These are phyloP conservation scores for Portevinia maculata DNA, from an alignment of 2,888 invertebrate species.

Conservation along the genomic window DNA sequence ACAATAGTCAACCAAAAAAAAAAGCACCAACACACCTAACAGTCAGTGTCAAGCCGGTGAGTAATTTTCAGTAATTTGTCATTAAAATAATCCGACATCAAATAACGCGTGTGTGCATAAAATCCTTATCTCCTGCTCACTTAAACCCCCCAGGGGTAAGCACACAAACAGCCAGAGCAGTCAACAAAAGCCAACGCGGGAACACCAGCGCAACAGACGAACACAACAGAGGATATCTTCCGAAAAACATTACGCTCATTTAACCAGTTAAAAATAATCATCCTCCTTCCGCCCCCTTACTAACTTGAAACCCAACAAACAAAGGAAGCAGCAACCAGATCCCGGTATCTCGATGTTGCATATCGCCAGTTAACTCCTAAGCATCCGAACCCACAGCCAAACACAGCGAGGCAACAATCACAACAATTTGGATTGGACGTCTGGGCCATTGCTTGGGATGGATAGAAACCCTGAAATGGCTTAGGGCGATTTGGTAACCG, in stretches of 20 bases:
- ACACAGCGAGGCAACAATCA: slow-evolving; percentile 32
- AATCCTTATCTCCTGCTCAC: slow-evolving; percentile 66
- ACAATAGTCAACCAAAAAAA: not conserved
- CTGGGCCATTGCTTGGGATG: slow-evolving; percentile 39
- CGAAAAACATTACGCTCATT: slow-evolving; percentile 68
- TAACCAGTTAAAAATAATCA: slow-evolving; percentile 74
- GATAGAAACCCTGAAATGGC: slow-evolving; percentile 68
- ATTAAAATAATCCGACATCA: slow-evolving; percentile 76
- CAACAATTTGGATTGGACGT: slow-evolving; percentile 60
- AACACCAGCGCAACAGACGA: slow-evolving; percentile 49
- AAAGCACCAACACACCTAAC: not conserved
- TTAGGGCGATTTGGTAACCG: slow-evolving; percentile 71
- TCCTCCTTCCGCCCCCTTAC: slow-evolving; percentile 15
- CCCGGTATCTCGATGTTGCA: slow-evolving; percentile 63
- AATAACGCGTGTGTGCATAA: slow-evolving; percentile 75
- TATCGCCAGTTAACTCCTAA: slow-evolving; percentile 57
- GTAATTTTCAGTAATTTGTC: slow-evolving; percentile 77
- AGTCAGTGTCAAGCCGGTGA: slow-evolving; percentile 56
- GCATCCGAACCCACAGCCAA: slow-evolving; percentile 45
- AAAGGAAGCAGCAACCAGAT: slow-evolving; percentile 65
- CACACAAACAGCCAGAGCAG: slow-evolving; percentile 36
- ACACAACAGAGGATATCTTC: slow-evolving; percentile 59
- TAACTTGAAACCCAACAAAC: slow-evolving; percentile 26
- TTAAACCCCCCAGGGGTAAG: slow-evolving; percentile 47
- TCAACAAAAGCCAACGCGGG: slow-evolving; percentile 14